A percentile compares a stretch with the other conserved stretches of the same genome.
Evolutionary conservation across 2,113 vertebrate species (phyloP).

Genomic region (Tapirus terrestris): DNA sequence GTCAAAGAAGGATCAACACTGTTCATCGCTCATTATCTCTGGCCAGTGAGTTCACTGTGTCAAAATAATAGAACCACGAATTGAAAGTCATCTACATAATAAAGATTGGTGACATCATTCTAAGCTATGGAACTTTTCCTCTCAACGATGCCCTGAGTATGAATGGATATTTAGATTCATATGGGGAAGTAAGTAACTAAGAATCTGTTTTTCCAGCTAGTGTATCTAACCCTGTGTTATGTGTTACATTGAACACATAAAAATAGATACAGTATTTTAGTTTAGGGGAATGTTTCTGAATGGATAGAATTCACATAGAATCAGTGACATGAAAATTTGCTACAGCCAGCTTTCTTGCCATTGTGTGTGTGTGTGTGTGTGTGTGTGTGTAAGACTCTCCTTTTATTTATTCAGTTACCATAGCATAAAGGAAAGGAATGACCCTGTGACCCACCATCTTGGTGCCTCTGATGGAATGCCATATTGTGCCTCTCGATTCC

Average conservation of each 20-base stretch:
- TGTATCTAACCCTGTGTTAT: not conserved
- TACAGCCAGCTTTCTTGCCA: not conserved
- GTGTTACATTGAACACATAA: not conserved
- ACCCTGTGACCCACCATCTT: not conserved
- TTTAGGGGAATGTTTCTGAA: constrained; percentile 29
- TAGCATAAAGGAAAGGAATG: not conserved
- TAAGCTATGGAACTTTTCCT: not conserved
- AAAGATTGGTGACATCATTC: not conserved
- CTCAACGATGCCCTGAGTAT: not conserved
- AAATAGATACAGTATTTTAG: not conserved
- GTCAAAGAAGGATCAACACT: not conserved
- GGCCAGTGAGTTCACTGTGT: not conserved
- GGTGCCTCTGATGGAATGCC: not conserved
- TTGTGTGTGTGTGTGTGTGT: too few relatives aligned
- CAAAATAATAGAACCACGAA: not conserved
- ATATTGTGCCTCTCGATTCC: not conserved
- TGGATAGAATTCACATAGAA: not conserved
- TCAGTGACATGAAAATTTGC: not conserved
- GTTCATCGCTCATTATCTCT: not conserved
- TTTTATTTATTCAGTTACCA: not conserved
- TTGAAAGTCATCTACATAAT: not conserved
- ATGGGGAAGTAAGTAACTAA: not conserved
- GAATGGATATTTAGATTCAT: not conserved
- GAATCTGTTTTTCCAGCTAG: not conserved
- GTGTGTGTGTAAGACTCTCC: not conserved